Percentiles rank a stretch among this genome's conserved stretches.
These are phyloP conservation scores for Lemur catta DNA, from an alignment of 2,797 vertebrate species.

Conservation along the genomic window DNA sequence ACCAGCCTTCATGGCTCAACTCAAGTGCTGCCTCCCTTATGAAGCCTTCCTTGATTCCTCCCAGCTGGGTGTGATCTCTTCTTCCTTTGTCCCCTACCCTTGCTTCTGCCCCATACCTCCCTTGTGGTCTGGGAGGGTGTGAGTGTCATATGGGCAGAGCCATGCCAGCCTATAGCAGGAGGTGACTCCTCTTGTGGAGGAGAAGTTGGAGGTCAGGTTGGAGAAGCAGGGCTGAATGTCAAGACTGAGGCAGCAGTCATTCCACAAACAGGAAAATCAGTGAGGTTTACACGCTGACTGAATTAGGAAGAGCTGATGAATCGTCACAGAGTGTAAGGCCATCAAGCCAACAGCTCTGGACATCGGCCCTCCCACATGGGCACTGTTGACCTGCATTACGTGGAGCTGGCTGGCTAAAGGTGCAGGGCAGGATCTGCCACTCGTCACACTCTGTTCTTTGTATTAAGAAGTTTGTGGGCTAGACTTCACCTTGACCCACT, in stretches of 20 bases:
- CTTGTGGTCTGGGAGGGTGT: not conserved
- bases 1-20: not conserved
- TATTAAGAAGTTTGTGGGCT: not conserved
- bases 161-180: not conserved
- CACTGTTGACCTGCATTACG: not conserved
- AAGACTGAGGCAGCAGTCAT: not conserved
- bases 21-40: not conserved
- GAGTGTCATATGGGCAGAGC: not conserved
- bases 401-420: not conserved
- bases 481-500: not conserved
- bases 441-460: not conserved
- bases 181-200: conserved; percentile 3
- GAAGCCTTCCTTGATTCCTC: not conserved
- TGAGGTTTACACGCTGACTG: not conserved
- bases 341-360: not conserved
- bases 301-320: not conserved
- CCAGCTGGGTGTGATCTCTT: not conserved
- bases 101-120: not conserved
- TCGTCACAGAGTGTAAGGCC: not conserved
- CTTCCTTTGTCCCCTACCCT: not conserved
- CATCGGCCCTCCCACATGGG: not conserved
- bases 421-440: not conserved
- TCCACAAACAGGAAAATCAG: not conserved
- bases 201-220: not conserved
- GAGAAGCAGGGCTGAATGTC: not conserved